Evolutionary conservation across 2,113 vertebrate species (phyloP).

Genomic region (Lophotis ruficrista): DNA sequence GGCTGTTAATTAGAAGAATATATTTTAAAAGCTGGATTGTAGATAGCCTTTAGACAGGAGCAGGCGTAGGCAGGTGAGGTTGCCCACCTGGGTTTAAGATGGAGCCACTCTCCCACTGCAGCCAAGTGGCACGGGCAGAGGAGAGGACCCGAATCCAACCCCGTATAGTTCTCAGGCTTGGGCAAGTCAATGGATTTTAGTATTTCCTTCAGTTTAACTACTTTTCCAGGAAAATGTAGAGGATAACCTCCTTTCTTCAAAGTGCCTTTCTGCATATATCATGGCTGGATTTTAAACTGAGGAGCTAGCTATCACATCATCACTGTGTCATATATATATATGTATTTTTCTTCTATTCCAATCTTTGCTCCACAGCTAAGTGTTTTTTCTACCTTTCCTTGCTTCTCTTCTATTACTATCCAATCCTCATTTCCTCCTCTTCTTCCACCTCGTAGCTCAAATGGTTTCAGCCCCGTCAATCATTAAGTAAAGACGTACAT

Average conservation of each 20-base stretch:
- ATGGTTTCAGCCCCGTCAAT: background rate
- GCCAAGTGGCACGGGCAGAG: background rate
- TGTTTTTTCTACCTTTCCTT: background rate
- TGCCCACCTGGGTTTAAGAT: background rate
- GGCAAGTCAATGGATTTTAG: background rate
- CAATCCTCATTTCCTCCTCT: background rate
- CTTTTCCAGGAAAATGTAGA: background rate
- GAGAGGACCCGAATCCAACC: background rate
- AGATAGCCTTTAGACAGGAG: background rate
- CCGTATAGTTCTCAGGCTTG: background rate
- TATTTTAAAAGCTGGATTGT: background rate
- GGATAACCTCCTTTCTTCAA: background rate
- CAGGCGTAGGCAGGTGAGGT: background rate
- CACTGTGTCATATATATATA: fast-evolving
- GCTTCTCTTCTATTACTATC: background rate
- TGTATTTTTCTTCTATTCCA: background rate
- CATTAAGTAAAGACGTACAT: constrained; percentile 5
- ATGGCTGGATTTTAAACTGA: background rate
- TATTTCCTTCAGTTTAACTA: background rate
- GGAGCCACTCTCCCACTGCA: background rate
- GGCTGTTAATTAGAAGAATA: constrained; percentile 8
- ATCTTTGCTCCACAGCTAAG: background rate
- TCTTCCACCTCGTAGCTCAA: background rate
- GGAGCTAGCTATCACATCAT: background rate
- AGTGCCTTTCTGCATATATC: background rate